Evolutionary conservation across 2,888 invertebrate genomes (phyloP).

Genomic region (Apomyelois bistriatella): DNA sequence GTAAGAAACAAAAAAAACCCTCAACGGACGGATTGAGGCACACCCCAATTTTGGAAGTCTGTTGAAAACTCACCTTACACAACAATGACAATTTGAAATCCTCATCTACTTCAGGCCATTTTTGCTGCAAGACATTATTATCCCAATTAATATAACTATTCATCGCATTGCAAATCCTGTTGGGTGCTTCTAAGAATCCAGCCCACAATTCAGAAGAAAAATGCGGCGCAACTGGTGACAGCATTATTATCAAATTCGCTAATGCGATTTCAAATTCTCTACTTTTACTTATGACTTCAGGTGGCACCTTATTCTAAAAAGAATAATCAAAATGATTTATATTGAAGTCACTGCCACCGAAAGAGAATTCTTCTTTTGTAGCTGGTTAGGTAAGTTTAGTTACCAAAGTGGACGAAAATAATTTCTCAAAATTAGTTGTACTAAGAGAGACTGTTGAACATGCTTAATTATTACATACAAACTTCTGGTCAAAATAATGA

Average conservation of each 20-base stretch:
- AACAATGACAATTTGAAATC: constrained; percentile 83
- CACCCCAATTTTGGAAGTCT: not conserved
- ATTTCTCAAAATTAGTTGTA: too few relatives aligned
- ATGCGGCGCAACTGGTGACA: constrained; percentile 94
- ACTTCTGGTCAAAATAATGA: too few relatives aligned
- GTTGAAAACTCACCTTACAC: constrained; percentile 76
- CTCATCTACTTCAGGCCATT: constrained; percentile 88
- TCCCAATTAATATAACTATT: constrained; percentile 82
- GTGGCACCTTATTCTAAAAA: constrained; percentile 80
- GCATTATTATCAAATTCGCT: constrained; percentile 88
- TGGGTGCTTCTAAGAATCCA: constrained; percentile 84
- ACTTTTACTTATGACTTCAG: constrained; percentile 81
- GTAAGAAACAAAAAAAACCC: too few relatives aligned
- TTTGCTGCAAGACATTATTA: constrained; percentile 85
- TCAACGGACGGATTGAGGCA: too few relatives aligned
- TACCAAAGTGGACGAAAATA: too few relatives aligned
- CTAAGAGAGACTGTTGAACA: too few relatives aligned
- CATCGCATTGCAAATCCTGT: constrained; percentile 68
- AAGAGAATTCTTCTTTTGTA: too few relatives aligned
- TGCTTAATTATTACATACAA: too few relatives aligned
- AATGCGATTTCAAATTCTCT: constrained; percentile 89
- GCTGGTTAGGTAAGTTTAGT: too few relatives aligned
- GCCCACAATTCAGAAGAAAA: constrained; percentile 95
- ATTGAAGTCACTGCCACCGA: not conserved
- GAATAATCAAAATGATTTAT: too few relatives aligned